Conservation (phyloP, 1,140 invertebrate genomes). For the Littorina saxatilis region DNA sequence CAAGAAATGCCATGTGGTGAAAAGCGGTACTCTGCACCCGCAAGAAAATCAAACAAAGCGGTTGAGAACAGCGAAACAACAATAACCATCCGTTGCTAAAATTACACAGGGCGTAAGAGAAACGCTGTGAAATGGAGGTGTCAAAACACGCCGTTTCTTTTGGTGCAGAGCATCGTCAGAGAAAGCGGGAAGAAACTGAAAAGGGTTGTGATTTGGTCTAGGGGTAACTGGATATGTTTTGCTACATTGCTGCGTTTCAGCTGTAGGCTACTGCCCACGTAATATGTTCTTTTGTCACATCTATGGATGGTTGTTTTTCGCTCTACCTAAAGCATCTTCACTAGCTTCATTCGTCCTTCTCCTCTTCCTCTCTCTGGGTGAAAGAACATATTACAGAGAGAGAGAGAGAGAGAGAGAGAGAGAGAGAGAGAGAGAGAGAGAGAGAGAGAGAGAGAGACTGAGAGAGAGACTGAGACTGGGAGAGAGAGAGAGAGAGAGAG, state of each 20-base stretch:
- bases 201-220: no score
- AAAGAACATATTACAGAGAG: neutral
- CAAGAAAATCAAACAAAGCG: no score
- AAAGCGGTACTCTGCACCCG: no score
- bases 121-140: no score
- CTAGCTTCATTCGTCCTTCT: neutral
- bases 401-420: neutral
- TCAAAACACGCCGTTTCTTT: no score
- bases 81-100: neutral
- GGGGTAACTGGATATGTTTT: no score
- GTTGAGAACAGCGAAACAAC: neutral
- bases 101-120: neutral
- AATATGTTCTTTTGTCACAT: neutral
- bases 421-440: constrained; percentile 8
- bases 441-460: neutral
- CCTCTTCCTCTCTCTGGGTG: neutral
- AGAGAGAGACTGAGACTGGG: neutral
- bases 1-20: no score
- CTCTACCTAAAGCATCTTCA: neutral
- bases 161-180: no score
- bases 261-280: neutral
- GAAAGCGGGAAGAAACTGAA: no score
- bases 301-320: neutral
- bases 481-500: neutral
- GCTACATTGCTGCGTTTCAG: no score